phyloP scores from a whole-genome alignment of 2,797 vertebrate species.

The Gymnothorax javanicus region DNA sequence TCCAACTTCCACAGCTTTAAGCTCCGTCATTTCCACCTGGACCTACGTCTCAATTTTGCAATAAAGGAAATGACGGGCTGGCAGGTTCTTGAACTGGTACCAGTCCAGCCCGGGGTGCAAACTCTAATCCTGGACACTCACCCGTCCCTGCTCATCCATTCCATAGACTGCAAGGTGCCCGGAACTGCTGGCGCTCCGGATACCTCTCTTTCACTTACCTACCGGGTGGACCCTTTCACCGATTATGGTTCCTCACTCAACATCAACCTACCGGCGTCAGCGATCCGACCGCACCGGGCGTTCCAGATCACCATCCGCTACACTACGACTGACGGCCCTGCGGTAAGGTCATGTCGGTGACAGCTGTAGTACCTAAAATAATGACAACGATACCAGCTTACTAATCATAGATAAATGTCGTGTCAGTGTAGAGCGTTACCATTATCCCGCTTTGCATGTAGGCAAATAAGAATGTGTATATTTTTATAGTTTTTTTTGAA shows the following conservation, averaged over 20 bases:
- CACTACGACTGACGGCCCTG: slow-evolving; percentile 88
- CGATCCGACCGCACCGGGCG: slow-evolving; percentile 71
- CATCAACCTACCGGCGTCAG: slow-evolving; percentile 77
- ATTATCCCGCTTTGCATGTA: not conserved
- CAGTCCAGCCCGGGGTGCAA: slow-evolving; percentile 64
- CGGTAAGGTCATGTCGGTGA: slow-evolving; percentile 73
- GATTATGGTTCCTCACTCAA: slow-evolving; percentile 86
- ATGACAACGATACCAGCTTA: slow-evolving; percentile 19
- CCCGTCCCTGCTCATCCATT: slow-evolving; percentile 79
- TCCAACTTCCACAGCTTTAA: slow-evolving; percentile 86
- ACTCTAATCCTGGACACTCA: slow-evolving; percentile 84
- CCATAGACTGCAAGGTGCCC: slow-evolving; percentile 74
- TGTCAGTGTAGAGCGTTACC: slow-evolving; percentile 13
- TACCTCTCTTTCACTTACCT: slow-evolving; percentile 64
- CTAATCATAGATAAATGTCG: slow-evolving; percentile 37
- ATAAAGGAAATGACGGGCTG: slow-evolving; percentile 85
- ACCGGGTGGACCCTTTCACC: slow-evolving; percentile 81
- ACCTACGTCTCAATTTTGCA: slow-evolving; percentile 86
- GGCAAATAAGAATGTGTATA: too few species aligned
- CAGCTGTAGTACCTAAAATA: slow-evolving; percentile 25
- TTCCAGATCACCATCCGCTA: slow-evolving; percentile 89
- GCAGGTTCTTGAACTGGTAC: slow-evolving; percentile 85
- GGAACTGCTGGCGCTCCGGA: slow-evolving; percentile 49
- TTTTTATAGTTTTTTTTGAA: not conserved
- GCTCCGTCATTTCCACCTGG: slow-evolving; percentile 86